Evolutionary conservation across 2,113 vertebrate species (phyloP).

Genomic region (Lasiurus borealis): DNA sequence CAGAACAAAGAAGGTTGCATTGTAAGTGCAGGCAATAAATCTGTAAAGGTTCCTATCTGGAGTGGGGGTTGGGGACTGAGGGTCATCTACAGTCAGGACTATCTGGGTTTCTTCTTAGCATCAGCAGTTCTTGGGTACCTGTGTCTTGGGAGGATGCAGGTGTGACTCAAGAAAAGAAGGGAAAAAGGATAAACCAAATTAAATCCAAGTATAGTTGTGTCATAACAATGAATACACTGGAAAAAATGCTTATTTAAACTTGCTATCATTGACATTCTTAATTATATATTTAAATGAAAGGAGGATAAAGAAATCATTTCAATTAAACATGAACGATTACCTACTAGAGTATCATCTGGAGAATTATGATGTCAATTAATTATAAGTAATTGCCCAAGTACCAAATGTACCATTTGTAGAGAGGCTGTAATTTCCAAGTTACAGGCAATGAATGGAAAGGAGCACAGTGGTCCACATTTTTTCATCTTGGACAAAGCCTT

Average conservation of each 20-base stretch:
- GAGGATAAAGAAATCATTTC: conserved; percentile 52
- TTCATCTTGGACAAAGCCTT: conserved; percentile 36
- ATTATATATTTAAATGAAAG: conserved; percentile 62
- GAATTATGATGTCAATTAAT: conserved; percentile 53
- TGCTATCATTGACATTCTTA: conserved; percentile 34
- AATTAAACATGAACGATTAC: conserved; percentile 60
- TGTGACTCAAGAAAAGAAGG: conserved; percentile 9
- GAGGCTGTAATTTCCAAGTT: conserved; percentile 56
- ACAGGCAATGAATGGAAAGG: conserved; percentile 15
- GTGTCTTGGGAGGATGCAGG: conserved; percentile 35
- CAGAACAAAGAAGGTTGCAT: not conserved
- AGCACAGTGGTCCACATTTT: not conserved
- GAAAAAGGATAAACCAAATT: conserved; percentile 10
- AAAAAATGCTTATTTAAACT: conserved; percentile 57
- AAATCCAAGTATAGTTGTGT: conserved; percentile 19
- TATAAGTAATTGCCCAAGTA: conserved; percentile 65
- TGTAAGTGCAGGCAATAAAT: conserved; percentile 11
- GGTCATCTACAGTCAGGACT: not conserved
- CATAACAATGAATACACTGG: conserved; percentile 4
- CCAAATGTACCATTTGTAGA: conserved; percentile 54
- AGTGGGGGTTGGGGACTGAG: not conserved
- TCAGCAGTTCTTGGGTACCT: conserved; percentile 32
- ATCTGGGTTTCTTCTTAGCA: not conserved
- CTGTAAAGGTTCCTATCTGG: not conserved
- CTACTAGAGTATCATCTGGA: conserved; percentile 52